Base-by-base conservation (phyloP, 2,888 invertebrate species). In the Campaea margaritaria region DNA sequence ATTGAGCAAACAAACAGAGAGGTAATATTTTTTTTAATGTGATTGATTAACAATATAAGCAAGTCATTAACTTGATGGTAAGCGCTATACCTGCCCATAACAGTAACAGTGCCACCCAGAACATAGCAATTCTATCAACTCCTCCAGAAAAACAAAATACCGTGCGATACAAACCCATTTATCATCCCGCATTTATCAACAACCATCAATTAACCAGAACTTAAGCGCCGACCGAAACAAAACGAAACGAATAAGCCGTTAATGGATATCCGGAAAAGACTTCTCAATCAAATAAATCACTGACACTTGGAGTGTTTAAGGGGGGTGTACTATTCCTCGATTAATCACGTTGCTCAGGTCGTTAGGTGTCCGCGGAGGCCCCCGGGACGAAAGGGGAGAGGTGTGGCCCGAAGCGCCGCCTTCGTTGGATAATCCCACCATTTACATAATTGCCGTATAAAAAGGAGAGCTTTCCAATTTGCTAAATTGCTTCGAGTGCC, bases 381-480 rank as follows among this genome's bases (percentile, higher is more conserved):
- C 82, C 71, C 70, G 84, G 82, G 88, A 83, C 76, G 85, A 84
- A 85, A 86, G 87, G 87, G 84, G 86, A 82, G 81, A 78, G 85
- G 89, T 81, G 87, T 85, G 87, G 86, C 86, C 79, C 82, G 73
- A 78, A 81, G 86, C 85, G 75, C 88, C 90, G 87, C 91, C 90
- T 86, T 86, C 86, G 78, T 78, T 75, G 84, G 87, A 89, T 92
- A 92, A 93, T 93, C 92, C 89, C 82, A 82, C 91, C 91, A 93
- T 93, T 93, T 93, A 91, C 92, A 93, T 93, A 93, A 93, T 93
- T 93, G 91, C 87, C 86, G 89, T 87, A 91, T 93, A 93, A 93
- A 93, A 92, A 92, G 85, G 86, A 90, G 85, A 86, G 88, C 86
- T 89, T 89, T 85, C 87, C 93, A 93, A 93, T 93, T 93, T 93